Base-by-base conservation (phyloP, 2,113 vertebrate species). In the Bubalus kerabau region DNA sequence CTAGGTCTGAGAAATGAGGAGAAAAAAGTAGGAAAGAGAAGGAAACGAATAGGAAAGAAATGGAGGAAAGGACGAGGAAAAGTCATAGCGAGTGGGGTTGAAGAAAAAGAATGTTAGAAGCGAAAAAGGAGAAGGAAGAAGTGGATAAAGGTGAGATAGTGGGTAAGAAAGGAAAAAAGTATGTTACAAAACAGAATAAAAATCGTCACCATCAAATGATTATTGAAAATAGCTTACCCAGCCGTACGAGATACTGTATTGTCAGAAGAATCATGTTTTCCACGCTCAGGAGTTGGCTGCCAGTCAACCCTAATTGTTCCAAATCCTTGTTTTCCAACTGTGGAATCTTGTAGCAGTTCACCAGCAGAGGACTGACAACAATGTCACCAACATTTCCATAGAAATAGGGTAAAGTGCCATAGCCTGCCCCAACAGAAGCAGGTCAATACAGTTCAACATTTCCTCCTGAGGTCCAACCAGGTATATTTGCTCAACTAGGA, bases 391-490 rank as follows among this genome's bases (percentile, higher is more conserved):
- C 99, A 95, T 99, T 99, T 94, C 99, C 99, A 98, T 99, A 99
- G 99, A 99, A 99, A 98, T 99, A 99, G 59, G 99, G 99, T 99
- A 99, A 99, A 99, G 99, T 99, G 98, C 99, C 99, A 98, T 99
- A 99, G 96, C 99, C 99, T 99, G 98, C 8, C 32, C 96, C 89
- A 90, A 96, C 0, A 98, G 81, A 98, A 96, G 87, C 17, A 60
- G 50, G 76, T 96, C 21, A 90, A 7, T 56, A 67, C 36, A 95
- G 36, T 86, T 97, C 83, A 96, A 60, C 23, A 56, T 93, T 90
- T 84, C 52, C 74, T 64, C 80, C 28, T 60, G 26, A 67, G 48
- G 21, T 94, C 85, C 57, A 96, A 85, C 14, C 71, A 56, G n/a
- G 74, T 78, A 87, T 7, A 32, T 11, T 84, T 56, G 36, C 32